Evolutionary conservation across 2,113 vertebrate species (phyloP), one percentile per base, ranked within the genome.

Genomic region (Tichodroma muraria): DNA sequence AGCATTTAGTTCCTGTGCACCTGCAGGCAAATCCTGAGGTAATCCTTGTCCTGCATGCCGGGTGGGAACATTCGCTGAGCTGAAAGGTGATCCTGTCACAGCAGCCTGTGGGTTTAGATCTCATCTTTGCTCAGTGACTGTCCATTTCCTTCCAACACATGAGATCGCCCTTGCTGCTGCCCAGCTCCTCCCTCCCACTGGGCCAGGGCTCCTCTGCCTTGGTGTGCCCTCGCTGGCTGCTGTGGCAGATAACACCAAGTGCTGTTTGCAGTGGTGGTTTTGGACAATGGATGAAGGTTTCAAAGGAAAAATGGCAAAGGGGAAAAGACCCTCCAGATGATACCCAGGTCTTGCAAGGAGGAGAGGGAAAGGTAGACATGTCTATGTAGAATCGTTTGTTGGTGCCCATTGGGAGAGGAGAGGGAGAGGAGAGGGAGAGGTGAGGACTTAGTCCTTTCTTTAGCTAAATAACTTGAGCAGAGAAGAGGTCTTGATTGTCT

Each of bases 141-240:
- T 31, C 70, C 31, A 2, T 61, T 72, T 52, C 17, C 63, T 66
- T 23, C 35, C 77, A 75, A 15, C 65, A n/a, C 25, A 4, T 3
- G 37, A 75, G 44, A 16, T 25, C 49, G 40, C 59, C 59, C 83
- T 63, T 70, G 83, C 80, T 88, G 7, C 47, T 31, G 31, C 5
- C 63, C 50, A 60, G 60, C 17, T 9, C 15, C 35, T 83, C 37
- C 38, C 19, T 60, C 25, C 14, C 27, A 2, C 20, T 5, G 52
- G 0, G 3, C 45, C 56, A 21, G 6, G 6, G 9, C 44, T 53
- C 0, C 0, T 45, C 14, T 13, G 52, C 17, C 38, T 70, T 19
- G 13, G 22, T 9, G 44, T 30, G 63, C 27, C 14, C 47, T 38
- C 0, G 0, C 59, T 14, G 37, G 64, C 72, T 15, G 2, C 81